Conservation (phyloP, 2,888 invertebrate genomes). For the Plutella xylostella region DNA sequence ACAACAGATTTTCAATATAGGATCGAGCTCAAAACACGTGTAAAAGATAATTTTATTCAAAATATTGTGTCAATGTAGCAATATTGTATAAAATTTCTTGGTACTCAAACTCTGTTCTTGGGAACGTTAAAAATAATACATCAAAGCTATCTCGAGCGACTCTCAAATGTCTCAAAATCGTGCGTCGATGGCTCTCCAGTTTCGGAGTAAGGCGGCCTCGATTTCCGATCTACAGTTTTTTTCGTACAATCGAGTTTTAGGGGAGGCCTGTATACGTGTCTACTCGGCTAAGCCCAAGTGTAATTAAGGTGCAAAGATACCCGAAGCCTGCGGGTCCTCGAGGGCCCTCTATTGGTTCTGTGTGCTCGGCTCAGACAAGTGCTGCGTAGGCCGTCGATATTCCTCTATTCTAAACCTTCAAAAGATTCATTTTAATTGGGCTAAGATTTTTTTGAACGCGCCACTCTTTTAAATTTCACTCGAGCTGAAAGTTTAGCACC, state of each 20-base stretch:
- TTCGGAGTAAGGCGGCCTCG: conserved; percentile 32
- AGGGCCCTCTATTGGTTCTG: conserved; percentile 54
- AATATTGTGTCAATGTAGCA: too few relatives aligned
- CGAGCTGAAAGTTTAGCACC: too few relatives aligned
- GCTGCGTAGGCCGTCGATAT: conserved; percentile 52
- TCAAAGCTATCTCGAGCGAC: conserved; percentile 29
- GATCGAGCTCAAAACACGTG: too few relatives aligned
- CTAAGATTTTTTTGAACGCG: too few relatives aligned
- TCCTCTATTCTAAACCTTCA: conserved; percentile 46
- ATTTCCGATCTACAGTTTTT: conserved; percentile 30
- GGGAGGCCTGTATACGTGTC: conserved; percentile 15
- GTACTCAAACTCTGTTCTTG: too few relatives aligned
- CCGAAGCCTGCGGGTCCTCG: conserved; percentile 51
- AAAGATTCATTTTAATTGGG: conserved; percentile 59
- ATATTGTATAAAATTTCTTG: too few relatives aligned
- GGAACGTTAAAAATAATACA: conserved; percentile 27
- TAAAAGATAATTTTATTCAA: too few relatives aligned
- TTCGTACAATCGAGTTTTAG: conserved; percentile 10
- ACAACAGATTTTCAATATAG: too few relatives aligned
- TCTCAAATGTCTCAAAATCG: conserved; percentile 34
- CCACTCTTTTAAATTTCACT: too few relatives aligned
- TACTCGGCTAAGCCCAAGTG: conserved; percentile 47
- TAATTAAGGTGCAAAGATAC: conserved; percentile 69
- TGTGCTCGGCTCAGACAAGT: conserved; percentile 56
- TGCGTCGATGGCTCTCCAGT: conserved; percentile 22